Percentiles rank a stretch among this genome's conserved stretches.
Conservation (phyloP, 2,888 invertebrate genomes). For the Eristalis pertinax region DNA sequence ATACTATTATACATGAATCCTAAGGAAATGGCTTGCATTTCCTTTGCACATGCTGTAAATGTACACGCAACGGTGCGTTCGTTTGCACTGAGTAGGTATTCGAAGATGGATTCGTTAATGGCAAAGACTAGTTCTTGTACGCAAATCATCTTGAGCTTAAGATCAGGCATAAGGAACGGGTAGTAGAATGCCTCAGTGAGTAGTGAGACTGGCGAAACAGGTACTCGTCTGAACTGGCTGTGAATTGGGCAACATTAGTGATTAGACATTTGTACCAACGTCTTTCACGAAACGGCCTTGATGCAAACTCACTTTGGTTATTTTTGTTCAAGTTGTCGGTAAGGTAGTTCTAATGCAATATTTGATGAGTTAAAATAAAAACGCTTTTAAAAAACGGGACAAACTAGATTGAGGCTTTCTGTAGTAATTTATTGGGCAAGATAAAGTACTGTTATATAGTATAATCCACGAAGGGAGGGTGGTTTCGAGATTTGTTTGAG, state of each 20-base stretch:
- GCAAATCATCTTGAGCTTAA: neutral
- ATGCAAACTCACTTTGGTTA: neutral
- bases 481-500: too few relatives aligned
- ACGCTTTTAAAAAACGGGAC: too few relatives aligned
- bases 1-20: neutral
- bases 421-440: too few relatives aligned
- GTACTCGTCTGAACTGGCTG: neutral
- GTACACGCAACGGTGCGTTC: neutral
- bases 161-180: neutral
- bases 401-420: too few relatives aligned
- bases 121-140: neutral
- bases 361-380: too few relatives aligned
- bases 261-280: too few relatives aligned
- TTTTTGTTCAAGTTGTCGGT: neutral
- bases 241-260: neutral
- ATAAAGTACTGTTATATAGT: too few relatives aligned
- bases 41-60: neutral
- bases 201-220: neutral
- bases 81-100: neutral
- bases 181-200: neutral
- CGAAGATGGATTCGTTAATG: neutral
- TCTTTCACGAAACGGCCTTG: conserved; percentile 9
- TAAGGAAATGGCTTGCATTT: neutral
- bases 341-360: neutral
- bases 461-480: too few relatives aligned